Conservation (phyloP, 2,113 vertebrate genomes). For the Stegostoma tigrinum region DNA sequence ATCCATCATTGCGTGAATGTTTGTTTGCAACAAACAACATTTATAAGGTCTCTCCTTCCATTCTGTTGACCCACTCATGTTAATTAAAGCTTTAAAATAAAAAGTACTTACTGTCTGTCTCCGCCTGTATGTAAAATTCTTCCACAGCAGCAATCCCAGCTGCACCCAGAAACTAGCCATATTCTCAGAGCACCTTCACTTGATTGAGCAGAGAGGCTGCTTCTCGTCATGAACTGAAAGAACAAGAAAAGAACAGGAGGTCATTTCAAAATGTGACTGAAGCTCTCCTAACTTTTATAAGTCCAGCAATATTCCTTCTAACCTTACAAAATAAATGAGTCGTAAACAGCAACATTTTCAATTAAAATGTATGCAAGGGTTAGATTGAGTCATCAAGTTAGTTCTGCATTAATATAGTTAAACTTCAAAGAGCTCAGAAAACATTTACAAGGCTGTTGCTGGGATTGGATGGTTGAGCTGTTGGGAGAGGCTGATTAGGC, state of each 20-base stretch:
- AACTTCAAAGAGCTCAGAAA: too few species aligned
- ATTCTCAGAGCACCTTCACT: conserved; percentile 49
- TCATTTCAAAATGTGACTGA: not conserved
- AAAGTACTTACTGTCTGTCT: conserved; percentile 79
- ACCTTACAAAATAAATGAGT: not conserved
- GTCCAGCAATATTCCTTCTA: not conserved
- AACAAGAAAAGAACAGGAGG: conserved; percentile 29
- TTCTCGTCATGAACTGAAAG: conserved; percentile 69
- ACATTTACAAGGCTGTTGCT: too few species aligned
- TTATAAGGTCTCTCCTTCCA: not conserved
- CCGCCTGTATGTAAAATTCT: conserved; percentile 88
- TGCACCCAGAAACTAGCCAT: conserved; percentile 78
- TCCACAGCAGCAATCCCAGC: conserved; percentile 89
- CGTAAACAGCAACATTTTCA: not conserved
- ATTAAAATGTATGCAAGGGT: not conserved
- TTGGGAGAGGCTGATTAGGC: too few species aligned
- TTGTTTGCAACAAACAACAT: not conserved
- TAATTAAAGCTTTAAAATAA: not conserved
- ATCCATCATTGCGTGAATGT: not conserved
- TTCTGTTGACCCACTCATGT: not conserved
- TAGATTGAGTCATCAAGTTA: not conserved
- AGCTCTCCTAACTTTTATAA: not conserved
- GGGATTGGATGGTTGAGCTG: too few species aligned
- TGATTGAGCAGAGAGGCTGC: conserved; percentile 51
- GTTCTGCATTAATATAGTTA: not conserved